These are phyloP conservation scores for Myrmecophaga tridactyla DNA, from an alignment of 2,113 vertebrate genomes.

Conservation along the genomic window DNA sequence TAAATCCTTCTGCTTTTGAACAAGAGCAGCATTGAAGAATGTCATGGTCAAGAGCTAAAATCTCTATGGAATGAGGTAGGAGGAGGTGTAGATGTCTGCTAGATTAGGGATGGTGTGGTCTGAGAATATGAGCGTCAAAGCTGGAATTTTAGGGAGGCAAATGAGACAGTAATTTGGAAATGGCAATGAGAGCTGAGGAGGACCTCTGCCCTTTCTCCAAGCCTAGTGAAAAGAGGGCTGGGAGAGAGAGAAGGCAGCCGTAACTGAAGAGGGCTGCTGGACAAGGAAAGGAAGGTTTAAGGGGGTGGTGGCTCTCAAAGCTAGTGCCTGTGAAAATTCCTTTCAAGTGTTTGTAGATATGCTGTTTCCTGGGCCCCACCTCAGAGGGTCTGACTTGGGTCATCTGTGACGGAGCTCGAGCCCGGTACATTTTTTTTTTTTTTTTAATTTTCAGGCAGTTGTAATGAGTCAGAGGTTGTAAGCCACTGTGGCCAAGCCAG, in stretches of 20 bases:
- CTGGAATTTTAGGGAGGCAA: not conserved
- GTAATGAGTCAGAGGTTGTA: not conserved
- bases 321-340: not conserved
- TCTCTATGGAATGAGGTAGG: not conserved
- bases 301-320: not conserved
- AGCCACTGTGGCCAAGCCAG: not conserved
- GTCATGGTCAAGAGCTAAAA: not conserved
- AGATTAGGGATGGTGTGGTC: not conserved
- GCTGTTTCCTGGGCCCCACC: not conserved
- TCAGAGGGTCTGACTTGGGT: conserved; percentile 5
- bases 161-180: not conserved
- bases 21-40: not conserved
- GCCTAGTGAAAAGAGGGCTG: not conserved
- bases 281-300: not conserved
- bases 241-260: not conserved
- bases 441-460: not conserved
- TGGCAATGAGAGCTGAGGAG: not conserved
- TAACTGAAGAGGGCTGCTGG: not conserved
- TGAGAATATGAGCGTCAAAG: not conserved
- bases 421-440: not conserved
- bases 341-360: not conserved
- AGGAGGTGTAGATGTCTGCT: not conserved
- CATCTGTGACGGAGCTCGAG: not conserved
- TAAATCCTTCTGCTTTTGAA: not conserved
- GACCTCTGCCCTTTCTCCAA: not conserved